These are phyloP conservation scores for Felis chaus DNA, from an alignment of 2,113 vertebrate genomes.

Conservation along the genomic window DNA sequence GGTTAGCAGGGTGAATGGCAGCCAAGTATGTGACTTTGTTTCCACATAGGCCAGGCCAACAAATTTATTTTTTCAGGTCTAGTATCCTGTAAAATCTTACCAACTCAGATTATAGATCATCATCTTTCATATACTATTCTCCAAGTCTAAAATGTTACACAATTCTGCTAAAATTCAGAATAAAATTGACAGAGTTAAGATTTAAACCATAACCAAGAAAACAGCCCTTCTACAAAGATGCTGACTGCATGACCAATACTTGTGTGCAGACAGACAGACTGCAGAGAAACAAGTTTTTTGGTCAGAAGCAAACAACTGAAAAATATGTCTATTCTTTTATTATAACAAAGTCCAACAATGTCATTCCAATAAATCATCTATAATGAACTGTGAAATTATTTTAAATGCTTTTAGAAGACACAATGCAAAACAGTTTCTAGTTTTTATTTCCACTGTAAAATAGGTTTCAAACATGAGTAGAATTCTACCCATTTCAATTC, in stretches of 20 bases:
- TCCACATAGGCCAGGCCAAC: not conserved
- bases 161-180: not conserved
- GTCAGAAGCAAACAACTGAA: not conserved
- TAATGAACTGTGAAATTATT: not conserved
- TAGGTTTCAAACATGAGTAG: constrained; percentile 29
- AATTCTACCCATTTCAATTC: not conserved
- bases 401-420: constrained; percentile 11
- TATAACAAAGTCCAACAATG: not conserved
- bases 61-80: not conserved
- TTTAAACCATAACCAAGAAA: not conserved
- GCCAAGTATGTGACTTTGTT: not conserved
- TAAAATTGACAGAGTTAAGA: not conserved
- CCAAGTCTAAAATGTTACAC: not conserved
- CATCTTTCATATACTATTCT: not conserved
- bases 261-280: not conserved
- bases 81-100: not conserved
- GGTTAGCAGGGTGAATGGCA: not conserved
- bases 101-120: not conserved
- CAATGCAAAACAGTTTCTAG: not conserved
- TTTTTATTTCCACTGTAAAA: constrained; percentile 29
- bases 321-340: not conserved
- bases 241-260: not conserved
- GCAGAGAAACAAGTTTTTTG: not conserved
- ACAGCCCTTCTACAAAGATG: not conserved
- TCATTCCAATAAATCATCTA: not conserved